Evolutionary conservation across 2,888 invertebrate genomes (phyloP), one percentile per base, ranked within the genome.

Genomic region (Chrysolina haemoptera): DNA sequence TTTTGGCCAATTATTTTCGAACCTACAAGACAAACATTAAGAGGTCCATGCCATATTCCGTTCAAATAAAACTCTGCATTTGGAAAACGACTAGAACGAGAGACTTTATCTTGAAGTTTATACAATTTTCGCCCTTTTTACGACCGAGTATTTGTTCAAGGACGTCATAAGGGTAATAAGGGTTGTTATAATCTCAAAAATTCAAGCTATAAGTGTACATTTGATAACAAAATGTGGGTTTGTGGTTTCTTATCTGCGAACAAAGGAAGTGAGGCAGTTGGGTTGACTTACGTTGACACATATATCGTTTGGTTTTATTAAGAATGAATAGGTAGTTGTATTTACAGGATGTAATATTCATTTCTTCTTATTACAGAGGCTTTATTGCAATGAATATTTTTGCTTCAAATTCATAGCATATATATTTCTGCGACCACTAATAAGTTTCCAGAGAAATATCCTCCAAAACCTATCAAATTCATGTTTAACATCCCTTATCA

Each of bases 201-300:
- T 50, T 70, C 46, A 18, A 43, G 70, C 53, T 59, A 64, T 70
- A 65, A 70, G 70, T 55, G 71, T 71, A 48, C 53, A 63, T 67
- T 68, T 70, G 74, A 69, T 74, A 74, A 74, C 43, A 67, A 68
- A 69, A 66, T 69, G 74, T 76, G 71, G 73, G 68, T 68, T 73
- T 68, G 68, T 70, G 65, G 46, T 68, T 43, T 65, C 77, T 77
- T 78, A 78, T 78, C 78, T 70, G 22, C 14, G 55, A 20, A 53
- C 18, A 68, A 48, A 75, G 77, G 75, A 77, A 75, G 73, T 75
- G 11, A 63, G 69, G 63, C 76, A 73, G 76, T 74, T 74, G 73
- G 46, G 71, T 73, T 73, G 67, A 69, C 69, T 68, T 73, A 40
- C 53, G 68, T 68, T 63, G 64, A 68, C 72, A 64, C 16, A 64